Conservation (phyloP, 2,797 vertebrate genomes). For the Enteromius anoplus region DNA sequence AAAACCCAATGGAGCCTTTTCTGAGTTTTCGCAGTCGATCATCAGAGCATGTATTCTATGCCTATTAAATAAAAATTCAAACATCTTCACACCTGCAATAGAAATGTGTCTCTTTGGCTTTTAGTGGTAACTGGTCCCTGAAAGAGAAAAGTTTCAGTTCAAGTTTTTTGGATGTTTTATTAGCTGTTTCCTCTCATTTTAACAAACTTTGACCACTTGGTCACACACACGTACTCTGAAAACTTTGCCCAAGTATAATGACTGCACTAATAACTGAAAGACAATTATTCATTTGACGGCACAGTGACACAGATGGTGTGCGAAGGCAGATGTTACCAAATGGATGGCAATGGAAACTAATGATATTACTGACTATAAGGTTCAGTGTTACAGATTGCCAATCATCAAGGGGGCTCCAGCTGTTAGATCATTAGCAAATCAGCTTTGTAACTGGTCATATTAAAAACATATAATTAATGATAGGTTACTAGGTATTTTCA, state of each 20-base stretch:
- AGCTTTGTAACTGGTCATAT: not conserved
- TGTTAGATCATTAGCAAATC: not conserved
- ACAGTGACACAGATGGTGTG: conserved; percentile 29
- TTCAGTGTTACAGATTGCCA: not conserved
- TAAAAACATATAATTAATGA: not conserved
- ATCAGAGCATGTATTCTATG: not conserved
- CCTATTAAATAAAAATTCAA: not conserved
- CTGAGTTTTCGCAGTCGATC: not conserved
- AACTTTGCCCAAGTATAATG: conserved; percentile 6
- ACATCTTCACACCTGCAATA: not conserved
- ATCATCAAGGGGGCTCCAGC: not conserved
- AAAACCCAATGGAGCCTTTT: conserved; percentile 8
- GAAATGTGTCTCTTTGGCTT: not conserved
- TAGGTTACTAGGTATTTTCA: not conserved
- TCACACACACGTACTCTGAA: not conserved
- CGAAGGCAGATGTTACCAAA: conserved; percentile 14
- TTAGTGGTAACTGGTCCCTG: not conserved
- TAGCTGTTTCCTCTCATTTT: not conserved
- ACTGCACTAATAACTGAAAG: not conserved
- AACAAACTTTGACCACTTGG: not conserved
- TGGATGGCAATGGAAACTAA: not conserved
- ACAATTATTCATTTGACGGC: not conserved
- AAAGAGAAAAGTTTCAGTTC: not conserved
- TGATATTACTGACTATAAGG: not conserved
- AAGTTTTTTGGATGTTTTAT: not conserved